Percentiles rank a stretch among this genome's conserved stretches.
Evolutionary conservation across 2,797 vertebrate species (phyloP).

Genomic region (Coilia nasus): DNA sequence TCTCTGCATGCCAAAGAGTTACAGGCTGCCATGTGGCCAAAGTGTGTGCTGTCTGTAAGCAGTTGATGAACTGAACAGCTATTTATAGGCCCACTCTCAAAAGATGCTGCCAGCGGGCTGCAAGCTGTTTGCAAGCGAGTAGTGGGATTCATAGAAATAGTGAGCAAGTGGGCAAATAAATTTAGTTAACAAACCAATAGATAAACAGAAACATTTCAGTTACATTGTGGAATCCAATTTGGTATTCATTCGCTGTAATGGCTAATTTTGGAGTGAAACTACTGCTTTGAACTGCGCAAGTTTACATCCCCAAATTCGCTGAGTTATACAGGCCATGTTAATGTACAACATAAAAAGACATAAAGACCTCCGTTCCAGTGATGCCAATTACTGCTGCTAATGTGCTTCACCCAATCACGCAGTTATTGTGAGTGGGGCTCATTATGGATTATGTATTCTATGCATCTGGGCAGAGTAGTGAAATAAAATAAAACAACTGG

Average conservation of each 20-base stretch:
- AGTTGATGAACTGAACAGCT: background rate
- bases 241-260: background rate
- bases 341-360: background rate
- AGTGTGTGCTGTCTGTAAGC: background rate
- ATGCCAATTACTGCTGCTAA: background rate
- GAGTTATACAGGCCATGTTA: background rate
- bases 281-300: background rate
- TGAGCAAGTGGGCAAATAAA: background rate
- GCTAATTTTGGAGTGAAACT: background rate
- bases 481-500: background rate
- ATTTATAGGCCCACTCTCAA: background rate
- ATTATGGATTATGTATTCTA: background rate
- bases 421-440: background rate
- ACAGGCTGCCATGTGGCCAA: background rate
- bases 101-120: background rate
- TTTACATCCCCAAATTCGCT: background rate
- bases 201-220: background rate
- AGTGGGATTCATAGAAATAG: background rate
- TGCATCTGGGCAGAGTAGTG: background rate
- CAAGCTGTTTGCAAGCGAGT: slow-evolving; percentile 7
- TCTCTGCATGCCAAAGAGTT: background rate
- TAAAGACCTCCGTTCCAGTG: background rate
- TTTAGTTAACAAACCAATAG: background rate
- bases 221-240: background rate
- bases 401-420: background rate